Conservation (phyloP, 2,888 invertebrate genomes). For the Dicyrtoma fusca region DNA sequence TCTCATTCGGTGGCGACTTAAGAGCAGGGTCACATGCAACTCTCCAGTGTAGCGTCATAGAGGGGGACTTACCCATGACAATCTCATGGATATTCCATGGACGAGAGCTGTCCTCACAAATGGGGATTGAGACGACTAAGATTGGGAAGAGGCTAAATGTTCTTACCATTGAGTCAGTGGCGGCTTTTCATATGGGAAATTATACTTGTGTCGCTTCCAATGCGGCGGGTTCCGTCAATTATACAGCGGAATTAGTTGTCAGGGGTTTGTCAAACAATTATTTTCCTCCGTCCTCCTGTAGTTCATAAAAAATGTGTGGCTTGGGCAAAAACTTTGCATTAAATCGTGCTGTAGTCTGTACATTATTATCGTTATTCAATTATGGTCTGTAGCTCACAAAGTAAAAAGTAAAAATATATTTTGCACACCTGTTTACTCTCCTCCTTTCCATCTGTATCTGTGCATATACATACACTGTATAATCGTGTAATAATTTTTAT, state of each 20-base stretch:
- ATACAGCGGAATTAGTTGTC: conserved; percentile 62
- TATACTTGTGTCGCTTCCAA: conserved; percentile 77
- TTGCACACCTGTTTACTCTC: no score
- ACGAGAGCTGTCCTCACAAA: conserved; percentile 56
- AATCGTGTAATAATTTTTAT: no score
- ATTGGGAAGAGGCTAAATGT: conserved; percentile 66
- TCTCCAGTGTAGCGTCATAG: conserved; percentile 50
- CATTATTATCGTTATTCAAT: no score
- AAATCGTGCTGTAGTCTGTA: not conserved
- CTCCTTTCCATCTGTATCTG: no score
- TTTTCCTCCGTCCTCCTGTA: no score
- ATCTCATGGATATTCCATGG: conserved; percentile 51
- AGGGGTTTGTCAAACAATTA: conserved; percentile 12
- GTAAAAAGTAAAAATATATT: no score
- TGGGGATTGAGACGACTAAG: conserved; percentile 64
- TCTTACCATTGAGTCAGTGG: conserved; percentile 60
- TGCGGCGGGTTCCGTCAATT: conserved; percentile 70
- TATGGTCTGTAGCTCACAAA: no score
- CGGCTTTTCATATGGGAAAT: conserved; percentile 59
- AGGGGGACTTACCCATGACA: conserved; percentile 60
- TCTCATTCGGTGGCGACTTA: conserved; percentile 54
- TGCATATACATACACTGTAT: no score
- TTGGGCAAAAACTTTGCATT: not conserved
- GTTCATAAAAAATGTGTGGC: not conserved
- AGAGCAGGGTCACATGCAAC: conserved; percentile 49